Evolutionary conservation across 2,797 vertebrate species (phyloP).

Genomic region (Aratinga solstitialis): DNA sequence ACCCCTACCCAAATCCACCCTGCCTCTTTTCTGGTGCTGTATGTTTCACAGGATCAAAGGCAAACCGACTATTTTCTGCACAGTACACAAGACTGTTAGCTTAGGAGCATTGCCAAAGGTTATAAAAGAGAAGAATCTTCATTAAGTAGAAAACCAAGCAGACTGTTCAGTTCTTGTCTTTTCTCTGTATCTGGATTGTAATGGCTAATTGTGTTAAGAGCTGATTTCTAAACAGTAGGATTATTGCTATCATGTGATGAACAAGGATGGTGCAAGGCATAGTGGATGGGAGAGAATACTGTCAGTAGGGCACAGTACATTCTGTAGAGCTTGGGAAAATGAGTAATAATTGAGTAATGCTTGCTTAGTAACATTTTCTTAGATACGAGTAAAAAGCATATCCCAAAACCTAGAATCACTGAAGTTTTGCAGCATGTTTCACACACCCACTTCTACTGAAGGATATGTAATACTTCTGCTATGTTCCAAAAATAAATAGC

Average conservation of each 20-base stretch:
- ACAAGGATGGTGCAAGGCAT: rapidly evolving
- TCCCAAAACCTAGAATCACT: neutral
- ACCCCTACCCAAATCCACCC: neutral
- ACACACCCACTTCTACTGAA: neutral
- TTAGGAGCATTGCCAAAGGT: neutral
- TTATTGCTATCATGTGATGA: neutral
- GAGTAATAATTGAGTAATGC: neutral
- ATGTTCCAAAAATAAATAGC: neutral
- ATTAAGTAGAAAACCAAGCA: neutral
- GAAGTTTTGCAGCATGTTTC: neutral
- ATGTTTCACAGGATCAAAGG: neutral
- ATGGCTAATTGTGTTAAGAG: neutral
- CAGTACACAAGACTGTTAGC: neutral
- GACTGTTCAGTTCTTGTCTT: neutral
- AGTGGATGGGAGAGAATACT: neutral
- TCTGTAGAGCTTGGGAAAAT: neutral
- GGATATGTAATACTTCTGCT: neutral
- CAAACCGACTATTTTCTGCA: neutral
- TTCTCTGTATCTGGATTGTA: neutral
- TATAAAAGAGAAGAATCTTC: neutral
- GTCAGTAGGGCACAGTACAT: neutral
- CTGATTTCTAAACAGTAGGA: neutral
- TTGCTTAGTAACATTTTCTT: neutral
- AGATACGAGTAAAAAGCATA: neutral
- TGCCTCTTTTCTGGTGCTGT: neutral